Evolutionary conservation across 2,113 vertebrate species (phyloP).

Genomic region (Falcunculus frontatus): DNA sequence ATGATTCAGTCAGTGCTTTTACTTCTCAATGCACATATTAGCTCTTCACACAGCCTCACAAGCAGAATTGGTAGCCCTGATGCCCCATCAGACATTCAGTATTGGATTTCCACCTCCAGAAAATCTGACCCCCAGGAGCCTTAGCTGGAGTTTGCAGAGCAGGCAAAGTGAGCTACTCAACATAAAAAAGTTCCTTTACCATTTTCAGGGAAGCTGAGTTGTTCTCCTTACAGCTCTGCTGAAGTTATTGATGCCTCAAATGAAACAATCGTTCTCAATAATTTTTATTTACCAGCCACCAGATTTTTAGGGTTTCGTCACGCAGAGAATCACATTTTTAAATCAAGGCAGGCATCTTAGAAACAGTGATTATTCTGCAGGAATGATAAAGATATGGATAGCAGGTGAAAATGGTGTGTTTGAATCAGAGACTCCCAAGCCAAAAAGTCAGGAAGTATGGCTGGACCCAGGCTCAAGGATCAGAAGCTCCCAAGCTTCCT

Average conservation of each 20-base stretch:
- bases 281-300: background rate
- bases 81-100: background rate
- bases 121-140: background rate
- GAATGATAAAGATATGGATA: background rate
- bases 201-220: background rate
- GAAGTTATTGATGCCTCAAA: background rate
- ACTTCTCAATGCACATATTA: rapidly evolving
- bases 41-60: background rate
- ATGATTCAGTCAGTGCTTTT: background rate
- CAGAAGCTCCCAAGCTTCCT: background rate
- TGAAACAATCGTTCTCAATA: background rate
- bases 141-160: background rate
- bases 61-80: background rate
- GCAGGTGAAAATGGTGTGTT: background rate
- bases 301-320: background rate
- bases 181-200: background rate
- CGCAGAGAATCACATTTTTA: background rate
- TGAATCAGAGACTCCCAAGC: background rate
- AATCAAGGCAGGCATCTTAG: background rate
- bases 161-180: background rate
- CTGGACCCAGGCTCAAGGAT: background rate
- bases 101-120: background rate
- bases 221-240: background rate
- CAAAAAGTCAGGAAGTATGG: background rate
- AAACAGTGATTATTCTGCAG: background rate